Base-by-base conservation (phyloP, 2,888 invertebrate genomes). In the Orchesellides sinensis region DNA sequence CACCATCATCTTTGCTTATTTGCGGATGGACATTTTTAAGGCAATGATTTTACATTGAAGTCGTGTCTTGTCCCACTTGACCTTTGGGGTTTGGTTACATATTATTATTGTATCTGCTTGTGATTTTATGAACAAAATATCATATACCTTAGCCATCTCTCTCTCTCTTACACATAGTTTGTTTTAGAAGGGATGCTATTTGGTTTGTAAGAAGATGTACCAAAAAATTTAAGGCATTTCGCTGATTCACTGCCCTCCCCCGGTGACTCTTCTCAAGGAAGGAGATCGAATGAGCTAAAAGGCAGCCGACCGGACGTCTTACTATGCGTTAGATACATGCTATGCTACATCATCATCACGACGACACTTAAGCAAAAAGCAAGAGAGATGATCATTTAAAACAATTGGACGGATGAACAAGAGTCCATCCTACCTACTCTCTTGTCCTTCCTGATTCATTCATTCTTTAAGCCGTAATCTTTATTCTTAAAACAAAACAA, bases 221-320 rank as follows among this genome's bases (percentile, higher is more conserved):
- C 63, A 79, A 70, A 40, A 61, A 65, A 65, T 79, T 63, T 65
- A 72, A 70, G 65, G 70, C 29, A 79, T 72, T 72, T 79, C 52
- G 79, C 72, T 65, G 70, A 79, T 54, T 79, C 79, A 79, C 21
- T 52, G 79, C 79, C 72, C 79, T 54, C 79, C 79, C 72, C 70
- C 72, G 70, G 79, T 65, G 79, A 70, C 65, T 78, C 52, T 70
- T 65, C 65, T 54, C 40, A 45, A 54, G 72, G 65, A 72, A 27
- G 27, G 47, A 72, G 79, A 72, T 79, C 79, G 65, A 56, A 72
- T 79, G 56, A 72, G 79, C 79, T 65, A 65, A 79, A 79, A 79
- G 70, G 79, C 52, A 63, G 65, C 79, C 70, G 70, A 78, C 61
- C 68, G 56, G 68, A 61, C 70, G 32, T 59, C 59, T 59, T n/a